Conservation (phyloP, 2,888 invertebrate genomes). For the Druceiella hillmani region DNA sequence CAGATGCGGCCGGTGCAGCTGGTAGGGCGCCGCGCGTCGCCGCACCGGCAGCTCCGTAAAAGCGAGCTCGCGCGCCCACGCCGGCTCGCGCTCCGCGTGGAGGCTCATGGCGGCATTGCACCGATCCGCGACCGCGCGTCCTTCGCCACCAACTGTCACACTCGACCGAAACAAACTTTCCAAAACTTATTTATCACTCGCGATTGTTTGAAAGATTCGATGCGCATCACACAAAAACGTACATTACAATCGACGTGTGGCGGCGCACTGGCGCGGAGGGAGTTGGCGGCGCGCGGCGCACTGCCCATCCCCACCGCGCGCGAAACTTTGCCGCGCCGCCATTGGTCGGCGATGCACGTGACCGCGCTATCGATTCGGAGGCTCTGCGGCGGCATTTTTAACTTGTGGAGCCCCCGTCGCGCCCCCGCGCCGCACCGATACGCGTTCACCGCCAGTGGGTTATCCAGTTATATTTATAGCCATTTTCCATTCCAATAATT, state of each 20-base stretch:
- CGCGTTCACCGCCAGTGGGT: too few species aligned
- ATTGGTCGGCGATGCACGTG: slow-evolving; percentile 55
- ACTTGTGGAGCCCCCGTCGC: slow-evolving; percentile 49
- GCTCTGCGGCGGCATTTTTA: slow-evolving; percentile 78
- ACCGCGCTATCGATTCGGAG: slow-evolving; percentile 73
- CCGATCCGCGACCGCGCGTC: not conserved
- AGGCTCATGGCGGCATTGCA: slow-evolving; percentile 34
- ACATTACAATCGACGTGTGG: slow-evolving; percentile 30
- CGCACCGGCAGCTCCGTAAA: slow-evolving; percentile 48
- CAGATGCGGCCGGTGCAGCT: slow-evolving; percentile 62
- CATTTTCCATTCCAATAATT: too few species aligned
- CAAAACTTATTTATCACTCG: too few species aligned
- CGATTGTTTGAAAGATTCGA: slow-evolving; percentile 6
- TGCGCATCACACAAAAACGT: slow-evolving; percentile 24
- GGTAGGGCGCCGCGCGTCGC: slow-evolving; percentile 57
- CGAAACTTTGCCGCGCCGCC: slow-evolving; percentile 20
- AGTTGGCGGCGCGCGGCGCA: slow-evolving; percentile 38
- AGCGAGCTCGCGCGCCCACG: slow-evolving; percentile 42
- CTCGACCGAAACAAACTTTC: slow-evolving; percentile 3
- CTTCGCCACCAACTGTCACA: not conserved
- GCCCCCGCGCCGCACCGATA: slow-evolving; percentile 40
- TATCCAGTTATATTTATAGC: too few species aligned
- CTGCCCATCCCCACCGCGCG: slow-evolving; percentile 42
- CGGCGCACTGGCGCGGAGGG: slow-evolving; percentile 42
- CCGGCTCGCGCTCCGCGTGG: slow-evolving; percentile 47